These are phyloP conservation scores for Gallinago media DNA, from an alignment of 2,113 vertebrate species.

Conservation along the genomic window DNA sequence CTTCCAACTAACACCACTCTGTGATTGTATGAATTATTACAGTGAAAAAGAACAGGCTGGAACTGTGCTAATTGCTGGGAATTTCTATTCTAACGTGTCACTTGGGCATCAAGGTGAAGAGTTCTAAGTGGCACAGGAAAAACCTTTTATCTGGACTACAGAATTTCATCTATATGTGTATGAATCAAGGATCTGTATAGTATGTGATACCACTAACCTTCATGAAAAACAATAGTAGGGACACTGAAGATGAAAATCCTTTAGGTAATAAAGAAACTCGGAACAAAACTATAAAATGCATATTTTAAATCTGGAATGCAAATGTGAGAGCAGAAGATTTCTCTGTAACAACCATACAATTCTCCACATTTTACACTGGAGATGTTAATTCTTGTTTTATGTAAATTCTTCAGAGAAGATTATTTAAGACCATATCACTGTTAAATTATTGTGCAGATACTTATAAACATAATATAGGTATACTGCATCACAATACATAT, in stretches of 20 bases:
- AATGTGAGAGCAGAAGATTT: not conserved
- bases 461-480: not conserved
- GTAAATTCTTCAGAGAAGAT: conserved; percentile 35
- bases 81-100: not conserved
- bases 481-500: not conserved
- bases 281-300: not conserved
- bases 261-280: not conserved
- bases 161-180: not conserved
- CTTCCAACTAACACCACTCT: not conserved
- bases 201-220: not conserved
- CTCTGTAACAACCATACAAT: not conserved
- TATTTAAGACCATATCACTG: not conserved
- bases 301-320: not conserved
- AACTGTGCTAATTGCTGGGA: not conserved
- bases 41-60: not conserved
- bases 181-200: not conserved
- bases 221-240: not conserved
- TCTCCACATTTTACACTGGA: not conserved
- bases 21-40: not conserved
- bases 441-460: conserved; percentile 12
- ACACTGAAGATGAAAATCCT: not conserved
- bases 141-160: not conserved
- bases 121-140: not conserved
- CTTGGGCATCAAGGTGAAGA: not conserved
- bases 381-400: conserved; percentile 10